Percentiles rank a stretch among this genome's conserved stretches.
phyloP scores from a whole-genome alignment of 2,888 invertebrate genomes.

The Zeuzera pyrina region DNA sequence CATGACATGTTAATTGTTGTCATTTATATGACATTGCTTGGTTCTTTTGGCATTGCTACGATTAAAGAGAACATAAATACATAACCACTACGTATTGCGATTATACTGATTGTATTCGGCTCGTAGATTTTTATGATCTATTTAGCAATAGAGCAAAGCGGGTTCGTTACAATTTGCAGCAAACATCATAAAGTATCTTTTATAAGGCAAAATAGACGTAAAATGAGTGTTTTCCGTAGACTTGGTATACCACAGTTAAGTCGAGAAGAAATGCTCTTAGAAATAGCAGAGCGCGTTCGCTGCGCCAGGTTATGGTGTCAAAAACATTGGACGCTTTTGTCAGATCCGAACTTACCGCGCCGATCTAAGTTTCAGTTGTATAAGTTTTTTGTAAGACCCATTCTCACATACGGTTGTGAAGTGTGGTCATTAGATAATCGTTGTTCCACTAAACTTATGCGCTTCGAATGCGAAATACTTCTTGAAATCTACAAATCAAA shows the following conservation, averaged over 20 bases:
- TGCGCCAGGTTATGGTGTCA: slow-evolving; percentile 38
- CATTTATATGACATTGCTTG: too few relatives aligned
- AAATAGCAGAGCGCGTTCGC: slow-evolving; percentile 31
- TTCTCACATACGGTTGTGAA: slow-evolving; percentile 45
- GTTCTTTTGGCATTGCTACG: too few relatives aligned
- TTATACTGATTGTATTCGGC: too few relatives aligned
- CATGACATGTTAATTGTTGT: too few relatives aligned
- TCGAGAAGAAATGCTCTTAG: slow-evolving; percentile 19
- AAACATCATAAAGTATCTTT: too few relatives aligned
- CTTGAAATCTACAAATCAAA: slow-evolving; percentile 37
- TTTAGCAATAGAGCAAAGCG: too few relatives aligned
- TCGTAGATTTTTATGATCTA: too few relatives aligned
- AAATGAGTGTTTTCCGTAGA: slow-evolving; percentile 1
- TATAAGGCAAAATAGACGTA: too few relatives aligned
- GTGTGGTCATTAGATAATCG: slow-evolving; percentile 29
- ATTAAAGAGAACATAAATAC: too few relatives aligned
- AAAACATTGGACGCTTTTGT: slow-evolving; percentile 25
- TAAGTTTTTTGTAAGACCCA: slow-evolving; percentile 36
- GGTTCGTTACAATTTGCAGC: too few relatives aligned
- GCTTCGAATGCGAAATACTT: slow-evolving; percentile 32
- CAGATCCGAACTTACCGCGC: slow-evolving; percentile 23
- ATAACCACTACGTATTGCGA: too few relatives aligned
- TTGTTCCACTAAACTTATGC: slow-evolving; percentile 23
- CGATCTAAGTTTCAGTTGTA: slow-evolving; percentile 33
- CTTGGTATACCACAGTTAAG: slow-evolving; percentile 25